Base-by-base conservation (phyloP, 2,113 vertebrate genomes). In the Equus quagga region DNA sequence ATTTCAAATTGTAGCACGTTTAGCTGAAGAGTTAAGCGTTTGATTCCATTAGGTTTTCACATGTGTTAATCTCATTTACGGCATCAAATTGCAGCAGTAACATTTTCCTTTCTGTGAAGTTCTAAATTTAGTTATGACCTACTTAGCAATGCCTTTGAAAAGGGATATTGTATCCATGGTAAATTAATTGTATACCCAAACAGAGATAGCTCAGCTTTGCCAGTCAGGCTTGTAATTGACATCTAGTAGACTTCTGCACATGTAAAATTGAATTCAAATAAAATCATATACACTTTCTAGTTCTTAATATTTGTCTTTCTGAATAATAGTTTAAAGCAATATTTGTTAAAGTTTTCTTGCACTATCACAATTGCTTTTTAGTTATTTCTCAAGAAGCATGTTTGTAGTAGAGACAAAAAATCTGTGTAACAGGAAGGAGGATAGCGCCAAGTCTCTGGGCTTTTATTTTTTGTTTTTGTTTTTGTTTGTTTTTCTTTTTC, bases 241-340 rank as follows among this genome's bases (percentile, higher is more conserved):
- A 98, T 98, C 99, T 97, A 97, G 91, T 97, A 98, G 97, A 98
- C 98, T 97, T 99, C 98, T 99, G 98, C 99, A 99, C 98, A 98
- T 98, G 98, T 98, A 98, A 98, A 97, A 98, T 98, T 97, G 98
- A 98, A 98, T 98, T 98, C 98, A 98, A 98, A 98, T 98, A 99
- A 98, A 98, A 98, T 98, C 98, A 98, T 98, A 98, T 98, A 99
- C 95, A 95, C 98, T 98, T 99, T 98, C 96, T 98, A 99, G 97
- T 99, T 99, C 97, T 98, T 99, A 98, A 98, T 98, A 98, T 98
- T 98, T 98, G 98, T 99, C 98, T 98, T 98, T 99, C 98, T 98
- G 96, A 98, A 93, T 98, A 98, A 98, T 98, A 97, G 98, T 98
- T 99, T 98, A 97, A 98, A 98, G 98, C 99, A 99, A 98, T 99